Conservation (phyloP, 1,140 invertebrate genomes). For the Megalopta genalis region DNA sequence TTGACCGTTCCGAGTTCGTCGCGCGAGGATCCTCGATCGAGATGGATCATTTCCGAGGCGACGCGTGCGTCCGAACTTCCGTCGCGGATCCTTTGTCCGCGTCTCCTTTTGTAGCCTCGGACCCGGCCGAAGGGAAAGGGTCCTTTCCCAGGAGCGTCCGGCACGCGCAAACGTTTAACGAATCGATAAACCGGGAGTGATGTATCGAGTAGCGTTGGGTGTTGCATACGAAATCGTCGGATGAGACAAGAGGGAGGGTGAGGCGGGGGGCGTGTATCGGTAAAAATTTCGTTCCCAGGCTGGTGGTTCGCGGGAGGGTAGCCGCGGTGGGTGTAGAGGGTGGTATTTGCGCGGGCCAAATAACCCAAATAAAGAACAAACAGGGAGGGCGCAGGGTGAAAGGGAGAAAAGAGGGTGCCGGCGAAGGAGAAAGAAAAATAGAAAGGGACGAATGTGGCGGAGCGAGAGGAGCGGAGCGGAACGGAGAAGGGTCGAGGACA, state of each 20-base stretch:
- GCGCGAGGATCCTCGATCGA: background rate
- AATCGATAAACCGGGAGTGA: slow-evolving; percentile 28
- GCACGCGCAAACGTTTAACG: slow-evolving; percentile 22
- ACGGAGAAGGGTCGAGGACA: slow-evolving; percentile 20
- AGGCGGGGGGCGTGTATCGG: background rate
- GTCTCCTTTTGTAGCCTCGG: too few species aligned
- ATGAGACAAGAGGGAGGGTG: too few species aligned
- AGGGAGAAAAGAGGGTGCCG: slow-evolving; percentile 18
- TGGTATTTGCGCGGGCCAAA: slow-evolving; percentile 79
- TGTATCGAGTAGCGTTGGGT: background rate
- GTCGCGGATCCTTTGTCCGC: background rate
- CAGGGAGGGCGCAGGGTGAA: slow-evolving; percentile 59
- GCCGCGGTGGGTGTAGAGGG: slow-evolving; percentile 60
- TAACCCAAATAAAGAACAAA: slow-evolving; percentile 79
- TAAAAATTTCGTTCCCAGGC: slow-evolving; percentile 42
- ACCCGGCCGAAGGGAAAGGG: too few species aligned
- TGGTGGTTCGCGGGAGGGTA: slow-evolving; percentile 39
- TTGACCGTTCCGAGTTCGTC: too few species aligned
- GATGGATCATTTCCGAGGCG: background rate
- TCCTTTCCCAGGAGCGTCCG: slow-evolving; percentile 7
- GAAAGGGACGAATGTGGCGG: slow-evolving; percentile 13
- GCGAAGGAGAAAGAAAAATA: too few species aligned
- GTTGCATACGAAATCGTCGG: slow-evolving; percentile 20
- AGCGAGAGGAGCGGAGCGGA: slow-evolving; percentile 41
- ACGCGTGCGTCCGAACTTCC: background rate